These are phyloP conservation scores for Hermetia illucens DNA, from an alignment of 1,140 invertebrate genomes.

Conservation along the genomic window DNA sequence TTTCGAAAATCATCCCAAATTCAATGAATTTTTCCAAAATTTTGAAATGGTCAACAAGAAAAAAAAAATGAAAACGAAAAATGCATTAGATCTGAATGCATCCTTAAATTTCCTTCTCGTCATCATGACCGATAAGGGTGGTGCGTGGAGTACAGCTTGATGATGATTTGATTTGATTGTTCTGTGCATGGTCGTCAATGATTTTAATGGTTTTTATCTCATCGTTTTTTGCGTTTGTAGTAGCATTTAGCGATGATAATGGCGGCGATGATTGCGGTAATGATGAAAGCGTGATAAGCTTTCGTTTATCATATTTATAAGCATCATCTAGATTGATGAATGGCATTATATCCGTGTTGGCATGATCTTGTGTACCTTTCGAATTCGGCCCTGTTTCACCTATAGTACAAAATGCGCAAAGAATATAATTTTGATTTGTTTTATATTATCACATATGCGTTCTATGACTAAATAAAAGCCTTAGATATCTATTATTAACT, in stretches of 20 bases:
- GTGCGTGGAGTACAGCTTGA: conserved; percentile 7
- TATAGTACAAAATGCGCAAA: no score
- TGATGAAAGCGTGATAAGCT: no score
- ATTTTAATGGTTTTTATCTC: background rate
- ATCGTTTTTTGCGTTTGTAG: background rate
- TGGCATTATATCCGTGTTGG: background rate
- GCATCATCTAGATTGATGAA: background rate
- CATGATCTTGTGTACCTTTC: no score
- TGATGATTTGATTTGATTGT: conserved; percentile 1
- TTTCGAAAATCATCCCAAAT: no score
- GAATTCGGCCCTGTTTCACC: no score
- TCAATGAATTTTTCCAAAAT: no score
- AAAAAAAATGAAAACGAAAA: conserved; percentile 8
- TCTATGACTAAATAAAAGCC: no score
- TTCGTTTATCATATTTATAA: background rate
- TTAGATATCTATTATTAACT: no score
- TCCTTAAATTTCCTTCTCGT: conserved; percentile 17
- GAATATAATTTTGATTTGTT: no score
- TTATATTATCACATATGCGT: no score
- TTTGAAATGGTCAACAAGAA: conserved; percentile 11
- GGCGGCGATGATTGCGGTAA: background rate
- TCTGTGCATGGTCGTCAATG: background rate
- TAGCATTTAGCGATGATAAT: no score
- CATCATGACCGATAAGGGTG: conserved; percentile 6
- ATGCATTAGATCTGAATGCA: conserved; percentile 13